Base-by-base conservation (phyloP, 2,113 vertebrate genomes). In the Collichthys lucidus region DNA sequence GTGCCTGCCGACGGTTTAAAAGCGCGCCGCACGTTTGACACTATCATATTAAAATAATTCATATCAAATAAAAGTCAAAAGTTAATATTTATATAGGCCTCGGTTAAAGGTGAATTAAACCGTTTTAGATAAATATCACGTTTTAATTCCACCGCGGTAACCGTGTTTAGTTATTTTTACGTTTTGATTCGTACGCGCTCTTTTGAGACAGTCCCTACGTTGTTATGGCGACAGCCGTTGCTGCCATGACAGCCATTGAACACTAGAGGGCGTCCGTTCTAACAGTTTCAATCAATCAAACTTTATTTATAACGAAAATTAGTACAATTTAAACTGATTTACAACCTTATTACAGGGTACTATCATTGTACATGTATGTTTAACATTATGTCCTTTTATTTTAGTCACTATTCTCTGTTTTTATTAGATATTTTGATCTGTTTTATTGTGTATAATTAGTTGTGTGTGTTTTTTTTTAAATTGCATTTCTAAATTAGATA, bases 171-270 rank as follows among this genome's bases (percentile, higher is more conserved):
- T 46, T 12, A 0, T 50, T 72, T 89, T 62, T 74, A 4, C 56
- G 52, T 83, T 0, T 66, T 6, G 2, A 11, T 3, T 10, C 3
- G 20, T 20, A 16, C 10, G 0, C 17, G 20, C 11, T 57, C 4
- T 73, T 90, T 83, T 16, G 1, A 42, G 74, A 87, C 80, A 1
- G 73, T 84, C 65, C 77, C 93, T 91, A 72, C 6, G 40, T 55
- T 42, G 42, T 83, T 77, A 68, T 73, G 35, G 61, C 16, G 70
- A 66, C 44, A 59, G 8, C 22, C 12, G 64, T 64, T 56, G 57
- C 9, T 60, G 73, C 22, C 0, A 67, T 59, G 57, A 15, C 35
- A 1, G 6, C 7, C 0, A 3, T 4, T 17, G 19, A 60, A 47
- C 88, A 24, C 62, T 22, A 86, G 92, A 79, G 79, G 89, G 88